Base-by-base conservation (phyloP, 2,888 invertebrate genomes). In the Aromia moschata region DNA sequence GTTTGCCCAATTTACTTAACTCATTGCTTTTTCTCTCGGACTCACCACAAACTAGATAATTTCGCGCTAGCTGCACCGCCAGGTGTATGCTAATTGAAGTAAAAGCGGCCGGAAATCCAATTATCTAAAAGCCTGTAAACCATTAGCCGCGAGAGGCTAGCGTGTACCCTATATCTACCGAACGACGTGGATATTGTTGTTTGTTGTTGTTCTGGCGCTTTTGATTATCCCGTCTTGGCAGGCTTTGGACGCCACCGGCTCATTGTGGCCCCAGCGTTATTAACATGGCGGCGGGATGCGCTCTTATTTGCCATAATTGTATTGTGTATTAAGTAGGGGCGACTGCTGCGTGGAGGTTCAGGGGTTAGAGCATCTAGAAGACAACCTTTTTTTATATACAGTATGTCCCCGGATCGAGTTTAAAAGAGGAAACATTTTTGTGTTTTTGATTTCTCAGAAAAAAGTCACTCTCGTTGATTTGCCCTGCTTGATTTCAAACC, bases 51-150 rank as follows among this genome's bases (percentile, higher is more conserved):
- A n/a, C n/a, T n/a, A n/a, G n/a, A n/a, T n/a, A n/a, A n/a, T n/a
- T n/a, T n/a, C n/a, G 33, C 33, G n/a, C 33, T 7, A 33, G n/a
- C 33, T 33, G 33, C 33, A 33, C 5, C 33, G n/a, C n/a, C n/a
- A 10, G 33, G 33, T 33, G 11, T 33, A 33, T 33, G 5, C 11
- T 33, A 33, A 33, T 33, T 33, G 2, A 33, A 11, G 33, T 33
- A 33, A 33, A 33, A 33, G 33, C 33, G n/a, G 25, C 25, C 7
- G 4, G 49, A 14, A 52, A 52, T 52, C 41, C 41, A 52, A 52
- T 52, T 52, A 40, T 18, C 41, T 40, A 41, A 52, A 41, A 52
- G 52, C 40, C 18, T 41, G 52, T 31, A 25, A n/a, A 25, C 25
- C 25, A 25, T 25, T 25, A 25, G 25, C 25, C 25, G 7, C 25